phyloP scores from a whole-genome alignment of 2,797 vertebrate genomes.

The Chromis chromis region DNA sequence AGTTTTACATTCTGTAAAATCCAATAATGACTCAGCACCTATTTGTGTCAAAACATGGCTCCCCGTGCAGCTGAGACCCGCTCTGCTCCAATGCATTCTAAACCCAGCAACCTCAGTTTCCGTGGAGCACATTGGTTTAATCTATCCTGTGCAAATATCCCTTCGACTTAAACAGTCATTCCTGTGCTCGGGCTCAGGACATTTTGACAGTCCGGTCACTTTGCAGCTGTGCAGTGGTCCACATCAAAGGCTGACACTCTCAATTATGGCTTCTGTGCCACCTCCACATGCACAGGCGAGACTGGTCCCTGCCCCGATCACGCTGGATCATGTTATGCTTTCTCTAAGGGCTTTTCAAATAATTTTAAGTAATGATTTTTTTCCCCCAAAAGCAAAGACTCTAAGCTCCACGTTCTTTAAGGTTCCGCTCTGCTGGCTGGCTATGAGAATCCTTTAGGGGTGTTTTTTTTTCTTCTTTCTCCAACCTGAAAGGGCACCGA shows the following conservation, averaged over 20 bases:
- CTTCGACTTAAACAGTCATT: slow-evolving; percentile 35
- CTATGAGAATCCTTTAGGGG: slow-evolving; percentile 29
- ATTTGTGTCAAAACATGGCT: slow-evolving; percentile 34
- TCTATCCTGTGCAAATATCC: slow-evolving; percentile 26
- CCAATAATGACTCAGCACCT: slow-evolving; percentile 33
- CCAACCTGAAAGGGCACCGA: slow-evolving; percentile 42
- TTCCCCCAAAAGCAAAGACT: slow-evolving; percentile 36
- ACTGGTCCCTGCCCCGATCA: slow-evolving; percentile 59
- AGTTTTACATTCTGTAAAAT: slow-evolving; percentile 40
- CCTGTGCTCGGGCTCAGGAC: slow-evolving; percentile 16
- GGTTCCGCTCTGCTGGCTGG: slow-evolving; percentile 46
- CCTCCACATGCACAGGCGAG: slow-evolving; percentile 54
- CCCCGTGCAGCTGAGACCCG: background rate
- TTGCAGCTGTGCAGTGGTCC: slow-evolving; percentile 64
- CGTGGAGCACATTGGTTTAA: slow-evolving; percentile 11
- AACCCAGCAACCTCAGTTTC: slow-evolving; percentile 4
- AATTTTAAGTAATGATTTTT: slow-evolving; percentile 53
- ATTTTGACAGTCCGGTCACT: slow-evolving; percentile 48
- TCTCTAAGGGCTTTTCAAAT: slow-evolving; percentile 60
- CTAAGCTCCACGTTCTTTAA: slow-evolving; percentile 55
- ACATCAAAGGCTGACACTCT: slow-evolving; percentile 66
- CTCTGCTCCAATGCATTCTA: slow-evolving; percentile 8
- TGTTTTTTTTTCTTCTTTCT: slow-evolving; percentile 63
- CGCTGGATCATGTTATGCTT: slow-evolving; percentile 64
- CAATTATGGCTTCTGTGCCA: slow-evolving; percentile 65